Evolutionary conservation across 2,797 vertebrate genomes (phyloP), one percentile per base, ranked within the genome.

Genomic region (Amphiprion clarkii): DNA sequence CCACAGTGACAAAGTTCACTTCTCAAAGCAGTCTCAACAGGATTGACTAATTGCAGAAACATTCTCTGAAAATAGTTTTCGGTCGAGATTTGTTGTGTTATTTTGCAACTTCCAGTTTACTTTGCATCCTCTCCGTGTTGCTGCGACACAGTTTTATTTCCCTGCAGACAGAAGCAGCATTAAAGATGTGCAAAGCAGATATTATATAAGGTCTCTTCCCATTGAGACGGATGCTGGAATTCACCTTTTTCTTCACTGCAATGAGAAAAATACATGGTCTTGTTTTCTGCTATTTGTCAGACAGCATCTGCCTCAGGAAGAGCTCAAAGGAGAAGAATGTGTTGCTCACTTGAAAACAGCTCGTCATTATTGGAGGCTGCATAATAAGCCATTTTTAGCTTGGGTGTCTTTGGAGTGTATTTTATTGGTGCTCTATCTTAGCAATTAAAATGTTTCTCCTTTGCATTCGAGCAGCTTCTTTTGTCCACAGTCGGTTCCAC

Each of bases 361-460:
- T 23, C 44, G 39, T 85, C 76, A 81, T 86, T 74, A 85, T 58
- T 44, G 64, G 10, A 44, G 66, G n/a, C 68, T 56, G 49, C 48
- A 16, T 33, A 66, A 85, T 63, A 72, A 82, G 74, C 59, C 54
- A 6, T 63, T 29, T 71, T 62, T 64, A 52, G 71, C 46, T 61
- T 42, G 27, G 71, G 0, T 44, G 48, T 48, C 65, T 82, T 70
- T 71, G 68, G 65, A 60, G 64, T 27, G 1, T 73, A 25, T 82
- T 75, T 84, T 67, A 25, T 66, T 74, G 6, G 1, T 3, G 27
- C 48, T 25, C 33, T 63, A 13, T 69, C 42, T 29, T 27, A 79
- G 76, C 80, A 87, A 81, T 76, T 84, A 76, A 82, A 85, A 63
- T 51, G 59, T 67, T 70, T 60, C 46, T 29, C 23, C 48, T 77